Evolutionary conservation across 2,113 vertebrate species (phyloP).

Genomic region (Oophaga pumilio): DNA sequence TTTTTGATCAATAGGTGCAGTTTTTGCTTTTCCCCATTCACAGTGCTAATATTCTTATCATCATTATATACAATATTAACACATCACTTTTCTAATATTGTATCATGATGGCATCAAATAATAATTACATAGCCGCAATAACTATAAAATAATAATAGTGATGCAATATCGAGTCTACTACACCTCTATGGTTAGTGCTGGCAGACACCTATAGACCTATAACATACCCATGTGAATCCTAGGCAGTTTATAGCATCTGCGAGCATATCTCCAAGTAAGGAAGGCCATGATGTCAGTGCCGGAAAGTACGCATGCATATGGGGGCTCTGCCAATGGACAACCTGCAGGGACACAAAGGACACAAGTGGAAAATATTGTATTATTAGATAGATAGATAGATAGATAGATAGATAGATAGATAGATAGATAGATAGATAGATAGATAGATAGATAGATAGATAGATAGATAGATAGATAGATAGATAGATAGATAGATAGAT

Average conservation of each 20-base stretch:
- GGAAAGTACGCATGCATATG: conserved; percentile 98
- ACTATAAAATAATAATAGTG: no score
- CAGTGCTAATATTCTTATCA: no score
- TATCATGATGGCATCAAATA: no score
- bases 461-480: no score
- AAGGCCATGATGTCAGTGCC: conserved; percentile 93
- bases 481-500: no score
- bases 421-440: neutral
- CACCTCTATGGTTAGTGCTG: neutral
- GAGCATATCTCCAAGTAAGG: conserved; percentile 94
- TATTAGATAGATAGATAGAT: neutral
- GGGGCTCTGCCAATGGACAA: conserved; percentile 98
- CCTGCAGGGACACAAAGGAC: conserved; percentile 69
- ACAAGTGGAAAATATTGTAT: neutral
- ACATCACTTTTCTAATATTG: no score
- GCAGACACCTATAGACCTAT: neutral
- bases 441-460: no score
- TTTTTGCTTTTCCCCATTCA: no score
- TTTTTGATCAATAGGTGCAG: no score
- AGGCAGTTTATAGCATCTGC: conserved; percentile 95
- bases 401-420: neutral
- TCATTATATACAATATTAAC: no score
- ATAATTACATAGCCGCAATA: no score
- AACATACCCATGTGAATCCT: conserved; percentile 95
- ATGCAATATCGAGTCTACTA: no score